These are phyloP conservation scores for Nerophis ophidion DNA, from an alignment of 2,113 vertebrate species.

Conservation along the genomic window DNA sequence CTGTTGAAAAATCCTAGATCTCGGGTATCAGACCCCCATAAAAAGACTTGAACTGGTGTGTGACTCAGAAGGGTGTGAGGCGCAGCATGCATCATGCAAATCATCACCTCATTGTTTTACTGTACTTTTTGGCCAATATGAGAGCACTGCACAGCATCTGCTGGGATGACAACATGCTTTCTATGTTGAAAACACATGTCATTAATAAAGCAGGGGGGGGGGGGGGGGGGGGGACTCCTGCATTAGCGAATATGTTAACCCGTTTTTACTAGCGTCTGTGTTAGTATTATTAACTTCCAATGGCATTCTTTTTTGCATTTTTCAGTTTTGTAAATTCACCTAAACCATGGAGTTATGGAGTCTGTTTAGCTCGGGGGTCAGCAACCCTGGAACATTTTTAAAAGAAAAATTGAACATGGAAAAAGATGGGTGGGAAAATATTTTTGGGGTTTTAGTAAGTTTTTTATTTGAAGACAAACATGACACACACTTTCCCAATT, in stretches of 20 bases:
- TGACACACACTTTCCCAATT: too few relatives aligned
- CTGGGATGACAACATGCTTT: conserved; percentile 35
- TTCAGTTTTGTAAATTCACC: too few relatives aligned
- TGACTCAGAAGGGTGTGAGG: conserved; percentile 46
- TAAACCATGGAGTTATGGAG: too few relatives aligned
- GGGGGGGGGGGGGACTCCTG: conserved; percentile 13
- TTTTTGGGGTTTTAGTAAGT: too few relatives aligned
- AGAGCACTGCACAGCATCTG: conserved; percentile 41
- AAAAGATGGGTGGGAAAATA: too few relatives aligned
- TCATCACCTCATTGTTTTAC: conserved; percentile 38
- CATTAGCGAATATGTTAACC: conserved; percentile 1
- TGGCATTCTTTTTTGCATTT: too few relatives aligned
- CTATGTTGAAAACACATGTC: conserved; percentile 45
- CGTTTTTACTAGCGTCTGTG: conserved; percentile 14
- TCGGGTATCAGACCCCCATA: background rate
- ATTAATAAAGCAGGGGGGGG: conserved; percentile 28
- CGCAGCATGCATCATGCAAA: conserved; percentile 22
- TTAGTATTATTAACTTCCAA: conserved; percentile 1
- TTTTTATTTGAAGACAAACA: too few relatives aligned
- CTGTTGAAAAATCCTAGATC: background rate
- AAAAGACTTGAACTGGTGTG: conserved; percentile 10
- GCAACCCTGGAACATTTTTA: too few relatives aligned
- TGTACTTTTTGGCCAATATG: conserved; percentile 32
- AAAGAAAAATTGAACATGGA: too few relatives aligned
- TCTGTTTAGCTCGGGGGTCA: too few relatives aligned